A percentile compares a stretch with the other conserved stretches of the same genome.
Evolutionary conservation across 2,113 vertebrate species (phyloP).

Genomic region (Marcusenius ussheri): DNA sequence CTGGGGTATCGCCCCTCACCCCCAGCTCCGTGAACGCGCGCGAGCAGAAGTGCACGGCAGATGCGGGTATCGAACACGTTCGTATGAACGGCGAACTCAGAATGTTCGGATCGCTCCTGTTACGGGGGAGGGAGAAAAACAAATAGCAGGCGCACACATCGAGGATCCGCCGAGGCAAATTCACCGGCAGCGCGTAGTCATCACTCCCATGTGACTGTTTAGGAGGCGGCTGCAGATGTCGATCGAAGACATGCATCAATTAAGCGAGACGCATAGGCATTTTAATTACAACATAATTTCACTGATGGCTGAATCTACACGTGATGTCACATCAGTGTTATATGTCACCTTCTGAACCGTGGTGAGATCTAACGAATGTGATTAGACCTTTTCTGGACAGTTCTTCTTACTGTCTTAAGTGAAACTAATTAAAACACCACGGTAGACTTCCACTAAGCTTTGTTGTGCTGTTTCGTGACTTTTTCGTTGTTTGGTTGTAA

Average conservation of each 20-base stretch:
- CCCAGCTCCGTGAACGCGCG: neutral
- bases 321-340: neutral
- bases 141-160: conserved; percentile 25
- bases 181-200: conserved; percentile 32
- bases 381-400: neutral
- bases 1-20: neutral
- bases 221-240: conserved; percentile 17
- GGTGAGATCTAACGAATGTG: neutral
- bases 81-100: neutral
- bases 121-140: neutral
- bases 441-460: neutral
- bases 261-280: neutral
- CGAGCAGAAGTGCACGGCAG: neutral
- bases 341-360: neutral
- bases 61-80: neutral
- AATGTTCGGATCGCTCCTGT: neutral
- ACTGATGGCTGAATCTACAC: neutral
- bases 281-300: neutral
- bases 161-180: conserved; percentile 30
- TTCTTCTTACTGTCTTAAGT: neutral
- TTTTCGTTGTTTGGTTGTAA: neutral
- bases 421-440: neutral
- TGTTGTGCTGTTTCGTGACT: neutral
- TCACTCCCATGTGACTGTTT: conserved; percentile 50
- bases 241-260: neutral